Base-by-base conservation (phyloP, 2,113 vertebrate species). In the Myanophis thanlyinensis region DNA sequence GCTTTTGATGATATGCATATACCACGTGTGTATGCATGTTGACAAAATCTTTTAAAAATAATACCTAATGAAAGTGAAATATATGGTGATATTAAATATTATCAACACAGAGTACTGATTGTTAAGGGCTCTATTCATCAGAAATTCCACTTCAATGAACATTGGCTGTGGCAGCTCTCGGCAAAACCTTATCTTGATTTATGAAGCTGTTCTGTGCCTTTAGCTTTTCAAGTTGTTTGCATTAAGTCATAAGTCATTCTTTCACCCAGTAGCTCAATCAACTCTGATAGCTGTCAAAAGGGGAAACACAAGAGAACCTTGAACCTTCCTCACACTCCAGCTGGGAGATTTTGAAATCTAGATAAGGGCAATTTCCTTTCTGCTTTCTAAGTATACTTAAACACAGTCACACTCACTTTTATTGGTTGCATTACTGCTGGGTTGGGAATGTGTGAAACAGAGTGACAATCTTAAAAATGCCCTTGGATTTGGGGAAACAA, bases 201-300 rank as follows among this genome's bases (percentile, higher is more conserved):
- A 94, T 94, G 80, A 93, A 93, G 94, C 89, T 80, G 35, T 91
- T 94, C 91, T 87, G 7, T 92, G 8, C 49, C 30, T 90, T 93
- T 51, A 92, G 59, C 85, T 51, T 88, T 93, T 91, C n/a, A 23
- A 54, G 85, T 54, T 93, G 59, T 54, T 90, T 94, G 51, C 53
- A 86, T 88, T 94, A 91, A 94, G 85, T 18, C 51, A 35, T 88
- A 93, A 93, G 89, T 93, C 85, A 88, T 93, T 91, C 56, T 91
- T 93, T 91, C 92, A 90, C 53, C 62, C 49, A 84, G 89, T 87
- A 91, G 92, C 89, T 88, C 92, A 93, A 93, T 93, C 92, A 93
- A 89, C 89, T 93, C 47, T 86, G 80, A 93, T 90, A 86, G 88
- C 92, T 93, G 92, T 86, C 92, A 93, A 46, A 93, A 89, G 47